Evolutionary conservation across 2,113 vertebrate genomes (phyloP), one percentile per base, ranked within the genome.

Genomic region (Cyprinodon brontotheroides): DNA sequence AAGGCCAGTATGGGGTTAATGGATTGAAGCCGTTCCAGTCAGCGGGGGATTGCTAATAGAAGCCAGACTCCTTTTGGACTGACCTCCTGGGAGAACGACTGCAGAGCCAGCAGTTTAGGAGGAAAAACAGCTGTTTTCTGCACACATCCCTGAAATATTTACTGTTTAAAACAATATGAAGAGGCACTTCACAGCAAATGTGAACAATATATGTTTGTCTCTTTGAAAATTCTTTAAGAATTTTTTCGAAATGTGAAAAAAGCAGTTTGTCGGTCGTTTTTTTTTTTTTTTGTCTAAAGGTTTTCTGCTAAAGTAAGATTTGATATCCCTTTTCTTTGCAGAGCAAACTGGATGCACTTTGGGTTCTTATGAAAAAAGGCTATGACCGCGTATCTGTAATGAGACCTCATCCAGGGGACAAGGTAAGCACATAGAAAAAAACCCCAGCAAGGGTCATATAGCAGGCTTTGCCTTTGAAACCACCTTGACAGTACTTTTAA

Each of bases 341-440:
- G 98, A 96, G 96, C 64, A 99, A 98, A 86, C 82, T 99, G 79
- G 97, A 99, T 65, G 97, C 97, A 53, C 88, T 99, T 79, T 99
- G 97, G 97, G 95, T 97, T 4, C 91, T 99, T 61, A 88, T 99
- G 85, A 89, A 95, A 86, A 98, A 96, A 89, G 97, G 96, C 39
- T 99, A 99, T 0, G 96, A 98, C 86, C 96, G 97, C 0, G 98
- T 99, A 36, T 99, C 98, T 0, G 94, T 99, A 70, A 99, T 99
- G 97, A 95, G 97, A 76, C 98, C 98, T 7, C 96, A 97, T 70
- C 98, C 97, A 0, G 97, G 97, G 87, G 98, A 99, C 90, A 98
- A 97, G 96, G 98, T 99, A 96, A 78, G 7, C 80, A n/a, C 64
- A 59, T 38, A 29, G 29, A 29, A 29, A 29, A 22, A 70, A 65